Evolutionary conservation across 2,797 vertebrate genomes (phyloP).

Genomic region (Lacerta agilis): DNA sequence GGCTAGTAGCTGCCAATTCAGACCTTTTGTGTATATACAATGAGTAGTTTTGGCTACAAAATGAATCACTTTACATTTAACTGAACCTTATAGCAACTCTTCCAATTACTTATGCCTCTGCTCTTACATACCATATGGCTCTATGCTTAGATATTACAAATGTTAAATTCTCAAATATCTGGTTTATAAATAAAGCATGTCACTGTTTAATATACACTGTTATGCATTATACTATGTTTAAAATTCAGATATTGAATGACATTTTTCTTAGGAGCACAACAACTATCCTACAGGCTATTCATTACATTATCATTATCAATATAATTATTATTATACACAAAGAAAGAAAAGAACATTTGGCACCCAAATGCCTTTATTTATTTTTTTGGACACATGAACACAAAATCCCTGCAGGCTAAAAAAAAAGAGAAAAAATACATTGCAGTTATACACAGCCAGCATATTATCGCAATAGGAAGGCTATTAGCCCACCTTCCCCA

Average conservation of each 20-base stretch:
- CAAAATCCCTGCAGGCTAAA: constrained; percentile 98
- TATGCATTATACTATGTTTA: background rate
- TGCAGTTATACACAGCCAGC: constrained; percentile 81
- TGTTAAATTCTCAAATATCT: background rate
- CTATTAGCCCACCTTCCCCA: constrained; percentile 68
- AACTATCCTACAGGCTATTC: constrained; percentile 52
- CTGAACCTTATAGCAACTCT: too few species aligned
- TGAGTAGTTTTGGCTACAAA: background rate
- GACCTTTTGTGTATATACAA: background rate
- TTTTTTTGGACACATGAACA: constrained; percentile 95
- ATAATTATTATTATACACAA: constrained; percentile 67
- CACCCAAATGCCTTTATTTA: constrained; percentile 89
- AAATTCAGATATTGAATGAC: constrained; percentile 57
- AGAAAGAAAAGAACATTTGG: constrained; percentile 80
- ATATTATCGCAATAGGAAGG: constrained; percentile 75
- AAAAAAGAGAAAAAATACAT: constrained; percentile 76
- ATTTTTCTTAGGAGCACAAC: constrained; percentile 70
- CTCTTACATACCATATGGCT: background rate
- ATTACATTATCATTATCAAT: too few species aligned
- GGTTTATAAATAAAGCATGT: background rate
- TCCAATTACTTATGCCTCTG: background rate
- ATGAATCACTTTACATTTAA: background rate
- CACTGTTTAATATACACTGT: background rate
- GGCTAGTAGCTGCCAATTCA: background rate
- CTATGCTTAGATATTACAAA: background rate